Percentiles rank a stretch among this genome's conserved stretches.
phyloP scores from a whole-genome alignment of 2,113 vertebrate species.

The Anguilla japonica region DNA sequence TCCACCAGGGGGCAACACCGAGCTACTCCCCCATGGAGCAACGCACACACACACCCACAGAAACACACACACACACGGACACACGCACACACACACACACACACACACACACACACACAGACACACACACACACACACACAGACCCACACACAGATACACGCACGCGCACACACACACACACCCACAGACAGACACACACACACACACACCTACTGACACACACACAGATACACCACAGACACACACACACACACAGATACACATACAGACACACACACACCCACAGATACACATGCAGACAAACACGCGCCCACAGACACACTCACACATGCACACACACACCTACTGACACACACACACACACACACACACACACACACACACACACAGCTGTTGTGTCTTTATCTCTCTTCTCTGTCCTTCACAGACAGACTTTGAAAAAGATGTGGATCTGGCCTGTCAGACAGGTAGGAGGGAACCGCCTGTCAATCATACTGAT shows the following conservation, averaged over 20 bases:
- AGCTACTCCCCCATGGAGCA: no score
- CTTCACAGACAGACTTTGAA: slow-evolving; percentile 94
- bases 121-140: no score
- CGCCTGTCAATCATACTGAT: not conserved
- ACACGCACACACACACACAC: slow-evolving; percentile 22
- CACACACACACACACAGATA: not conserved
- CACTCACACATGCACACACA: no score
- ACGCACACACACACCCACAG: no score
- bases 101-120: no score
- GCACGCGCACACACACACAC: slow-evolving; percentile 28
- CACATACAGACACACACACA: no score
- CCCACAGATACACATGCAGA: no score
- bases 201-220: no score
- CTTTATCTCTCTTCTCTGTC: slow-evolving; percentile 46
- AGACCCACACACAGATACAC: not conserved
- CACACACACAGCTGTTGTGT: slow-evolving; percentile 5
- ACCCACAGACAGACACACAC: no score
- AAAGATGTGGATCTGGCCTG: slow-evolving; percentile 98
- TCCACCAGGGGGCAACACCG: not conserved
- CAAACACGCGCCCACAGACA: no score
- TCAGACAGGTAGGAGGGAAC: slow-evolving; percentile 80
- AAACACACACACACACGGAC: no score
- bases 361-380: not conserved
- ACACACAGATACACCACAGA: slow-evolving; percentile 8
- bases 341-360: no score